Evolutionary conservation across 2,888 invertebrate species (phyloP).

Genomic region (Drosophila nigricruria): DNA sequence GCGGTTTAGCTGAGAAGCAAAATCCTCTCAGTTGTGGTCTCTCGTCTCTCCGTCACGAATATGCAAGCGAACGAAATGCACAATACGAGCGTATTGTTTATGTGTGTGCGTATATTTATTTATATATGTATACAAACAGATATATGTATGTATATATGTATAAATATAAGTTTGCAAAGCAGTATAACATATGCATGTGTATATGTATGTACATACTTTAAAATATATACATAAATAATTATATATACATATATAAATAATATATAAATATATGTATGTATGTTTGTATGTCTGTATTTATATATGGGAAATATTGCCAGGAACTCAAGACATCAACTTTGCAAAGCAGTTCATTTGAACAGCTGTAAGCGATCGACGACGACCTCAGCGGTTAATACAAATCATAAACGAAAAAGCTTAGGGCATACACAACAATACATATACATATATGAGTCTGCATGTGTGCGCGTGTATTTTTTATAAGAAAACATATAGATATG

Average conservation of each 20-base stretch:
- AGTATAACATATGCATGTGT: background rate
- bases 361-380: slow-evolving; percentile 74
- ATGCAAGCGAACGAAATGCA: slow-evolving; percentile 38
- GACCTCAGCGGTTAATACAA: slow-evolving; percentile 65
- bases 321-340: slow-evolving; percentile 68
- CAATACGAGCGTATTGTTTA: slow-evolving; percentile 6
- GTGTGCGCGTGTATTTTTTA: background rate
- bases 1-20: slow-evolving; percentile 36
- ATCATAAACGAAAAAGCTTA: slow-evolving; percentile 41
- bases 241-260: slow-evolving; percentile 16
- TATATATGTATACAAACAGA: slow-evolving; percentile 5
- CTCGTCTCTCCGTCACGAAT: slow-evolving; percentile 42
- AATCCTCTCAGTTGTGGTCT: slow-evolving; percentile 22
- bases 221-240: slow-evolving; percentile 13
- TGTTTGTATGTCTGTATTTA: slow-evolving; percentile 19
- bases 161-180: slow-evolving; percentile 17
- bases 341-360: slow-evolving; percentile 73
- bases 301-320: slow-evolving; percentile 40
- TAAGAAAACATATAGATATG: slow-evolving; percentile 27
- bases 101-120: slow-evolving; percentile 14
- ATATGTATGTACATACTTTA: background rate
- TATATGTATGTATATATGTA: slow-evolving; percentile 17
- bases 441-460: background rate
- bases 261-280: slow-evolving; percentile 19
- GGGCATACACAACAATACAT: slow-evolving; percentile 44